Percentiles rank a stretch among this genome's conserved stretches.
Evolutionary conservation across 2,888 invertebrate genomes (phyloP).

Genomic region (Mellilla xanthometata): DNA sequence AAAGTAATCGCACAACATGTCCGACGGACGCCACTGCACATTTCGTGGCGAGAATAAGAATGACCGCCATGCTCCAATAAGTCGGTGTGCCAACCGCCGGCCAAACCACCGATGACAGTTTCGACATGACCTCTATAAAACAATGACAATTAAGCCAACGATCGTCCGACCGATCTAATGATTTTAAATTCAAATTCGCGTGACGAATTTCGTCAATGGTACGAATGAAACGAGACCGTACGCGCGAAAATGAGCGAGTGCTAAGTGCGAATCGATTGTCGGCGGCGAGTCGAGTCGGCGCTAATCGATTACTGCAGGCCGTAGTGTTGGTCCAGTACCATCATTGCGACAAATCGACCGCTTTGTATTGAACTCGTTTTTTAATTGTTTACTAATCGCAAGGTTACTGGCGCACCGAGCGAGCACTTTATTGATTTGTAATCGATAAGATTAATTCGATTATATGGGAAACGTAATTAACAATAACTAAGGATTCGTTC

Average conservation of each 20-base stretch:
- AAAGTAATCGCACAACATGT: conserved; percentile 60
- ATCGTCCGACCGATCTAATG: conserved; percentile 49
- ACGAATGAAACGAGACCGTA: conserved; percentile 56
- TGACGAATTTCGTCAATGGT: conserved; percentile 43
- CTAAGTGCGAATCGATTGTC: conserved; percentile 59
- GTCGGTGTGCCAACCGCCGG: conserved; percentile 60
- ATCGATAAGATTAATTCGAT: conserved; percentile 24
- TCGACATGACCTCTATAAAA: conserved; percentile 66
- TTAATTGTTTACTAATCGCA: conserved; percentile 51
- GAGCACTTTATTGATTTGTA: conserved; percentile 28
- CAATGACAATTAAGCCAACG: conserved; percentile 61
- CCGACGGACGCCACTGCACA: conserved; percentile 48
- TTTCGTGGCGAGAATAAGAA: conserved; percentile 71
- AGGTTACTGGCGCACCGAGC: conserved; percentile 34
- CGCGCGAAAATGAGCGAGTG: conserved; percentile 54
- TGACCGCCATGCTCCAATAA: conserved; percentile 75
- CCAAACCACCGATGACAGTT: conserved; percentile 58
- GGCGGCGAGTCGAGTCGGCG: conserved; percentile 46
- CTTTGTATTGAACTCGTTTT: conserved; percentile 65
- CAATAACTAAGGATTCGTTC: conserved; percentile 18
- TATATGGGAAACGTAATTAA: conserved; percentile 25
- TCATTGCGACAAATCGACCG: conserved; percentile 63
- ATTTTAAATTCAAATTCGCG: conserved; percentile 49
- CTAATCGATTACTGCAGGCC: conserved; percentile 69
- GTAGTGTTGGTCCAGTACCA: conserved; percentile 39